Evolutionary conservation across 2,113 vertebrate species (phyloP), one percentile per base, ranked within the genome.

Genomic region (Lates calcarifer): DNA sequence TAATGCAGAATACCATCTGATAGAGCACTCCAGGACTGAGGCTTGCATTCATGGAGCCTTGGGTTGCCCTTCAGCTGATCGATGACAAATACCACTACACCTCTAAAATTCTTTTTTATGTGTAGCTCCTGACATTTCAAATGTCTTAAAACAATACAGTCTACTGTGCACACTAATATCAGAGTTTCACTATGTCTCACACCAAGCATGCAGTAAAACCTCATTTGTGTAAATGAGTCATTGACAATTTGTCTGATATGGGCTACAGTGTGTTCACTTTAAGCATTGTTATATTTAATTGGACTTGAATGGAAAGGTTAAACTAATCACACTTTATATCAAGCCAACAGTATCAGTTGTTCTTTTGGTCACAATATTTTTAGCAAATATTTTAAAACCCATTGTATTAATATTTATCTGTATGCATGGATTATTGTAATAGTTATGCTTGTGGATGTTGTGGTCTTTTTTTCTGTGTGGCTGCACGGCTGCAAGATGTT

Each of bases 61-160:
- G 17, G 41, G 71, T 55, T 72, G 71, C 55, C 55, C 55, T 61
- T 45, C 73, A 66, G 60, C 77, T 72, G 77, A 79, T 56, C 47
- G 53, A 74, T 84, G 70, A 80, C 58, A 33, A 43, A 45, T 63
- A 74, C 35, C 70, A n/a, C 7, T 0, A 65, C 64, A 65, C 64
- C 35, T 56, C 12, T 51, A n/a, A 35, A 13, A n/a, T 12, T 63
- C 17, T 47, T 22, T 61, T 41, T 28, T 17, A 11, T 49, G 51
- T 20, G 18, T 11, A 18, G 31, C 24, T 22, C 29, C 17, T 56
- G 10, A 58, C 45, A 26, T 33, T 73, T 74, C 13, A 73, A n/a
- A n/a, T 35, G 5, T 65, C 8, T 18, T 9, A 1, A 17, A 12
- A 64, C 45, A 62, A 55, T 63, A 55, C 35, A 1, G 10, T 35